Evolutionary conservation across 2,113 vertebrate species (phyloP), one percentile per base, ranked within the genome.

Genomic region (Oryzias javanicus): DNA sequence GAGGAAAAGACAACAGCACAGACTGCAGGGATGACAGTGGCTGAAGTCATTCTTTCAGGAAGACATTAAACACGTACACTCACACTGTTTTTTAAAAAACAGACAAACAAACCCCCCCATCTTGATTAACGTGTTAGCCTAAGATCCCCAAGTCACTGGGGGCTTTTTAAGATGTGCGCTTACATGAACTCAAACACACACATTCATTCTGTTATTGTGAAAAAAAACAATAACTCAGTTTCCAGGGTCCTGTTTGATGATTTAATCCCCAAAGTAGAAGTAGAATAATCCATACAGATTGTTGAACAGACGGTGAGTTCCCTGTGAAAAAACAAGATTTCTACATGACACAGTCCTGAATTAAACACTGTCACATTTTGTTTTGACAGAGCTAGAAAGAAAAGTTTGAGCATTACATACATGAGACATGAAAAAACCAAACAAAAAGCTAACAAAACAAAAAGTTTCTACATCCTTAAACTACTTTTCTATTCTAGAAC

Each of bases 121-220:
- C 64, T 59, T 67, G 64, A 82, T 79, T 68, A 67, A 81, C 86
- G 70, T 76, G 67, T 86, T 90, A 86, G 78, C 57, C 65, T 77
- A 67, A 80, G 76, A 80, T 35, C 46, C 55, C 57, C 60, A 24
- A 60, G 62, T 57, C 55, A 67, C 44, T 25, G 19, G 22, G 66
- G 63, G 58, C n/a, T n/a, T 72, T 53, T 64, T 60, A 49, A 70
- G 67, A 63, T 64, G 54, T 41, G 57, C 44, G 64, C 59, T 35
- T 5, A 46, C 29, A 58, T 57, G 20, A 18, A 19, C 10, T 35
- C 40, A 6, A 46, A 27, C 25, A 27, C 19, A 64, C 22, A 51
- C 47, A 51, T 56, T 22, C 3, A 22, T 15, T 15, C 18, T 49
- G 19, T 57, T 41, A 27, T 42, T 12, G 22, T 22, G 22, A 22